Percentiles rank a stretch among this genome's conserved stretches.
Conservation (phyloP, 92 coral and sea anemone genomes). For the Desmophyllum pertusum region DNA sequence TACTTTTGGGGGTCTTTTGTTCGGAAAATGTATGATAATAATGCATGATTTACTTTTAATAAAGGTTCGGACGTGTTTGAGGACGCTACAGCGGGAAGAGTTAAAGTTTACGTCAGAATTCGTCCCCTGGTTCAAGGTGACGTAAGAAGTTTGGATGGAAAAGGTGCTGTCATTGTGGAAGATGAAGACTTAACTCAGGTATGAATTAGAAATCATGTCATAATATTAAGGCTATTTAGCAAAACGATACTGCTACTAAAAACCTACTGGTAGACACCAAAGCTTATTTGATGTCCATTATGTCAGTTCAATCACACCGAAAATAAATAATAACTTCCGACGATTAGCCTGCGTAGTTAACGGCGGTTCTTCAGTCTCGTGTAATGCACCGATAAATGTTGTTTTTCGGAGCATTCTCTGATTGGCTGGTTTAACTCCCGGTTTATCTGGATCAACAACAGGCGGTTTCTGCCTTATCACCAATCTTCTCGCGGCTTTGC, state of each 20-base stretch:
- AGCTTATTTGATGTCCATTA: background rate
- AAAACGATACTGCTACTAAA: background rate
- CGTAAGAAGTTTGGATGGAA: conserved; percentile 64
- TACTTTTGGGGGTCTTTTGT: too few relatives aligned
- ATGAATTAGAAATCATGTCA: background rate
- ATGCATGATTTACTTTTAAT: background rate
- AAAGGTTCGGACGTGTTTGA: conserved; percentile 25
- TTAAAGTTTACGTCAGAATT: conserved; percentile 82
- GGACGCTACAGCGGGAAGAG: conserved; percentile 50
- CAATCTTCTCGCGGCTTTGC: too few relatives aligned
- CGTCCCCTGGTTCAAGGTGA: conserved; percentile 74
- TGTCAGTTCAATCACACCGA: background rate
- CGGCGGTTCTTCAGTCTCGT: too few relatives aligned
- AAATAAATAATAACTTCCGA: background rate
- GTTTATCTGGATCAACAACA: too few relatives aligned
- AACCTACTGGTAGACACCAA: background rate
- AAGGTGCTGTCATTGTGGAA: conserved; percentile 70
- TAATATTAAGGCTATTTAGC: background rate
- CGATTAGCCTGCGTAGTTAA: too few relatives aligned
- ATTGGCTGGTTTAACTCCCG: background rate
- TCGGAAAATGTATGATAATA: background rate
- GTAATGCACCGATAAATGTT: too few relatives aligned
- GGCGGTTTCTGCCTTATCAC: too few relatives aligned
- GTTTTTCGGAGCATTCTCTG: background rate
- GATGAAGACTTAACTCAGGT: conserved; percentile 72